phyloP scores from a whole-genome alignment of 2,113 vertebrate species.

The Andinoacara biseriatus region DNA sequence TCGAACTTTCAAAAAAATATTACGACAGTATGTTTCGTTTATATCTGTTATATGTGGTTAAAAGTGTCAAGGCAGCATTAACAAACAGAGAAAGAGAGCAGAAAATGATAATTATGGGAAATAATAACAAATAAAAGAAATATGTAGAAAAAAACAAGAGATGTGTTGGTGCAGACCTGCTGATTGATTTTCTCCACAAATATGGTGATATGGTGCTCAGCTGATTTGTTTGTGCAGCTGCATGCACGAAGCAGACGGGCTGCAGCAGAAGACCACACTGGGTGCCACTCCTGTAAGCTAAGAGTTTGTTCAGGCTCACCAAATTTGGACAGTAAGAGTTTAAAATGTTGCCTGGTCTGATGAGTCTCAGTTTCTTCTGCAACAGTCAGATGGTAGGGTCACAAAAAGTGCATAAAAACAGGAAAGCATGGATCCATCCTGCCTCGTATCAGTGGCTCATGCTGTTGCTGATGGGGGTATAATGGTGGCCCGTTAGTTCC shows the following conservation, averaged over 20 bases:
- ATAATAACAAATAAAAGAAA: background rate
- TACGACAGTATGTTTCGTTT: background rate
- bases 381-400: no score
- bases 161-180: background rate
- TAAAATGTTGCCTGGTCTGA: no score
- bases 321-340: no score
- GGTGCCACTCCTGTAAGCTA: no score
- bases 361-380: no score
- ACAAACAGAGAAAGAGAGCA: background rate
- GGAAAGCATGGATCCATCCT: no score
- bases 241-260: background rate
- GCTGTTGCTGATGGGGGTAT: no score
- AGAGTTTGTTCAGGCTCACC: no score
- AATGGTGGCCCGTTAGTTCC: no score
- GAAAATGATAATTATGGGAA: background rate
- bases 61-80: background rate
- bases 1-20: background rate
- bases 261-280: no score
- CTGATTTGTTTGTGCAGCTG: background rate
- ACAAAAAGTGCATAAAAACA: no score
- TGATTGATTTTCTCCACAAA: background rate
- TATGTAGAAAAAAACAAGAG: background rate
- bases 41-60: background rate
- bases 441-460: no score
- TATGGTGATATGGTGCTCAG: background rate